Base-by-base conservation (phyloP, 2,888 invertebrate genomes). In the Diarsia rubi region DNA sequence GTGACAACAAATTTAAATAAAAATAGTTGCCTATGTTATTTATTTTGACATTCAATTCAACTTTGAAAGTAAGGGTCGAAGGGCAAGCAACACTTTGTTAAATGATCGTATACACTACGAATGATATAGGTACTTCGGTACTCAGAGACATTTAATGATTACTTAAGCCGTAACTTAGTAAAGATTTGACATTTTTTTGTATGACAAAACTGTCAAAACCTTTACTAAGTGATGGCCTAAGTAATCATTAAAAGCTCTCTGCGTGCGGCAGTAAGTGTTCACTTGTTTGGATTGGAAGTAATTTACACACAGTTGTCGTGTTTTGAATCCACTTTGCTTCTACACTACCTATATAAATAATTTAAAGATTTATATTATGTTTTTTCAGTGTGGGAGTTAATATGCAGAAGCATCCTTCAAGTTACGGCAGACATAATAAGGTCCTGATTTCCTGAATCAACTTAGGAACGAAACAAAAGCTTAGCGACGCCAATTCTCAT, bases 391-490 rank as follows among this genome's bases (percentile, higher is more conserved):
- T 24, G 24, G 11, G 3, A n/a, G 11, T 52, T n/a, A n/a, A 52
- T 3, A 52, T n/a, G 37, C 31, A 24, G 21, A 24, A 24, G 31
- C 49, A 49, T 21, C 16, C 16, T 49, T 44, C 1, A 49, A 44
- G 5, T 42, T 63, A 6, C 8, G 9, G 14, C 19, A 63, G 63
- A n/a, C 62, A 24, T n/a, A 9, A 14, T 9, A 12, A 54, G 14
- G 2, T 9, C 0, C 5, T n/a, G 19, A 45, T 24, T 24, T 9
- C 0, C 5, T n/a, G 19, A 45, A 31, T 24, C 11, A 8, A 42
- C 21, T 44, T n/a, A n/a, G 21, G 2, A 45, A 21, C 6, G 3
- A 52, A 79, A 8, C 59, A 60, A 79, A 57, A 65, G 37, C 16
- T 73, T 47, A 9, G 19, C 14, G 0, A 31, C 16, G 9, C 27